These are phyloP conservation scores for Diabrotica undecimpunctata DNA, from an alignment of 1,140 invertebrate genomes.

Conservation along the genomic window DNA sequence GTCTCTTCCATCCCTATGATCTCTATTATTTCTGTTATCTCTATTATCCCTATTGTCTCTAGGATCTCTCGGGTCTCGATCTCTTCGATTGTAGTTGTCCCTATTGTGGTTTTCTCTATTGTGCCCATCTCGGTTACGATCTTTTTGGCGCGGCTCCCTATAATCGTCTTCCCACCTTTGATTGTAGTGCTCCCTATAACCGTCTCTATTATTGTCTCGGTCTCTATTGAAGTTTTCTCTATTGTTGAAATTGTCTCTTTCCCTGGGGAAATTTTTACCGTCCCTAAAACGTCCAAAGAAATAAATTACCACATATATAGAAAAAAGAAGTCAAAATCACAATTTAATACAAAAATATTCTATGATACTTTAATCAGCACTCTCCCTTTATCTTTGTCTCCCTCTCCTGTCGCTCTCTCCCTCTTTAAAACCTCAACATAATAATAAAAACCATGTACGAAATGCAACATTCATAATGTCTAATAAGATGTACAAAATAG, in stretches of 20 bases:
- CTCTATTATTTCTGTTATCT: constrained; percentile 12
- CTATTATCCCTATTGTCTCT: constrained; percentile 11
- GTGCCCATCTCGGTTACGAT: constrained; percentile 8
- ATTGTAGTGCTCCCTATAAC: background rate
- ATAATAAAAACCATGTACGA: too few species aligned
- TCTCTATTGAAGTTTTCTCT: constrained; percentile 24
- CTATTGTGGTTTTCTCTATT: constrained; percentile 12
- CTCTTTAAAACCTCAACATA: too few species aligned
- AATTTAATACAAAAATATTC: too few species aligned
- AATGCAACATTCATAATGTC: too few species aligned
- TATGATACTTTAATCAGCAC: too few species aligned
- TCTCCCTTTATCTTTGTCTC: too few species aligned
- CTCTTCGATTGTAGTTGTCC: background rate
- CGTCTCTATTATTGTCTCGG: constrained; percentile 9
- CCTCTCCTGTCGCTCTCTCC: too few species aligned
- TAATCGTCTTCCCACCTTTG: constrained; percentile 12
- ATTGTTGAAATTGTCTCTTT: constrained; percentile 10
- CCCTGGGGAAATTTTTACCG: background rate
- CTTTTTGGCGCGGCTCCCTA: constrained; percentile 10
- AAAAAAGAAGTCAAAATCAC: too few species aligned
- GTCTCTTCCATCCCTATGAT: constrained; percentile 9
- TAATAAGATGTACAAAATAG: too few species aligned
- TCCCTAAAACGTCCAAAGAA: constrained; percentile 8
- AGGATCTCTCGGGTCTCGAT: constrained; percentile 15
- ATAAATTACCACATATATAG: background rate